Percentiles rank a stretch among this genome's conserved stretches.
phyloP scores from a whole-genome alignment of 23 tunicate species.

The Clavelina lepadiformis region DNA sequence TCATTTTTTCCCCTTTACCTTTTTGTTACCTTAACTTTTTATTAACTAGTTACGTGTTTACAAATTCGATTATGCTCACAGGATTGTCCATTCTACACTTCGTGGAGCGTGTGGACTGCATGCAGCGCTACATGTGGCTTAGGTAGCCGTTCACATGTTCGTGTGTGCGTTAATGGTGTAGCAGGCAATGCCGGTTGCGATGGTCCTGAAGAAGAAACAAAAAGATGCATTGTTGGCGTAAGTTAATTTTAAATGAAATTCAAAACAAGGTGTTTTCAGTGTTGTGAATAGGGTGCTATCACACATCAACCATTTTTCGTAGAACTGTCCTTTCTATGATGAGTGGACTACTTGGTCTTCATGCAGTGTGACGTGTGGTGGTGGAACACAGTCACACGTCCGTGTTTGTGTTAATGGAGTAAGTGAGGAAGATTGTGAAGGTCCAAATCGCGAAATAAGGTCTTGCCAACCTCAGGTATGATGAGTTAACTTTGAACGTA shows the following conservation, averaged over 20 bases:
- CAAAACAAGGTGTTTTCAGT: neutral
- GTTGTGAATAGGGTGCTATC: neutral
- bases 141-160: conserved; percentile 33
- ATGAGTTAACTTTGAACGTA: neutral
- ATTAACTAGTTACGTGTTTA: neutral
- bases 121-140: conserved; percentile 69
- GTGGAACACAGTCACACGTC: conserved; percentile 26
- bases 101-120: conserved; percentile 65
- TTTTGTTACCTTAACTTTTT: no score
- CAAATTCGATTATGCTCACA: neutral
- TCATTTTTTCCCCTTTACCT: no score
- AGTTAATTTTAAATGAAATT: neutral
- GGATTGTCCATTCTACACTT: conserved; percentile 70
- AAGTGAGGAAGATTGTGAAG: conserved; percentile 1
- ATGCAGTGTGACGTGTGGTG: conserved; percentile 70
- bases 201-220: conserved; percentile 23
- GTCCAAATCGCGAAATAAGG: neutral
- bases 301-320: neutral
- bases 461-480: neutral
- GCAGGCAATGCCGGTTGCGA: conserved; percentile 59
- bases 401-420: conserved; percentile 60
- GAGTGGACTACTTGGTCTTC: conserved; percentile 66
- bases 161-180: conserved; percentile 63
- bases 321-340: conserved; percentile 78
- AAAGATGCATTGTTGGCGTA: conserved; percentile 14